Evolutionary conservation across 2,113 vertebrate species (phyloP), one percentile per base, ranked within the genome.

Genomic region (Edolisoma coerulescens): DNA sequence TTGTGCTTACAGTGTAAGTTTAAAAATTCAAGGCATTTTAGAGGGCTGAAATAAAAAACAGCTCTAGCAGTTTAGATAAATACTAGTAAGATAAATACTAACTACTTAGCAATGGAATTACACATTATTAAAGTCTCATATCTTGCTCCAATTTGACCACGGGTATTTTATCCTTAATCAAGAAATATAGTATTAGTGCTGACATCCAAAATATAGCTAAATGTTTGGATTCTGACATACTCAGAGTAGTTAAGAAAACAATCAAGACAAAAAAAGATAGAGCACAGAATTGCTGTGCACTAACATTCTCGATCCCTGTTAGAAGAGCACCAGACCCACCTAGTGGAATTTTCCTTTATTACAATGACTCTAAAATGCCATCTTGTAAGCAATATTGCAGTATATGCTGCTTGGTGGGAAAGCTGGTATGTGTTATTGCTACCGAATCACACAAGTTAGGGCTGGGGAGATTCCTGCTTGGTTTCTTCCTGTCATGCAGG

Each of bases 291-390:
- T 81, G 23, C n/a, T 3, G 1, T 7, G 52, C 53, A 16, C n/a
- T 5, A 56, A 50, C 44, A 45, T 2, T 24, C 45, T 64, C 3
- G 1, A 73, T 61, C 60, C 76, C 87, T 90, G 78, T 87, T 71
- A 75, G 97, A 97, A 98, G 98, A 96, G 74, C 97, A 97, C 90
- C 94, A 98, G 97, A 91, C 45, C 98, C 98, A 97, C 91, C 98
- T 98, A 97, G 98, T 98, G 98, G 98, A 95, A 28, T 45, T 96
- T 97, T 93, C 57, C 6, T 61, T 97, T 95, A 98, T 83, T 98
- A 93, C 97, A 97, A 27, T 26, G 35, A 54, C 27, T 63, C 39
- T 33, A 79, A 82, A 68, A 78, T 32, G 24, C 52, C 23, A 44
- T 59, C 26, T 73, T 81, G 83, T 50, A 42, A 96, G 63, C 18